Conservation (phyloP, 1,140 invertebrate species). For the Formica exsecta region DNA sequence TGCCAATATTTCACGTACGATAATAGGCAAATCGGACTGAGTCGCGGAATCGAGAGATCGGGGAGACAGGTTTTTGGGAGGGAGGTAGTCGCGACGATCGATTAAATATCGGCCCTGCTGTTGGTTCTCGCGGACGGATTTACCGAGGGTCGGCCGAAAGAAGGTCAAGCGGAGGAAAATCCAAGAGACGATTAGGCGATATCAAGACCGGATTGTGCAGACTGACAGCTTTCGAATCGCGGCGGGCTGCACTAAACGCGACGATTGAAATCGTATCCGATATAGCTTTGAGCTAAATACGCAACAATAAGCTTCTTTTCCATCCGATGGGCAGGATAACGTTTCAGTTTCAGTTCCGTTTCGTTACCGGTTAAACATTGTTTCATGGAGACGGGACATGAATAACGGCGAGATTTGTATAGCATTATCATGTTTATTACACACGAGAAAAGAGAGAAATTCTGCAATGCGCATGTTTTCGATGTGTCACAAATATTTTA, state of each 20-base stretch:
- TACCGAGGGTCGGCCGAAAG: conserved; percentile 55
- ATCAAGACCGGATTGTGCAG: conserved; percentile 54
- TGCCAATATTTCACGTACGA: conserved; percentile 71
- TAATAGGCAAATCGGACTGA: conserved; percentile 69
- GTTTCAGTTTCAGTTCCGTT: background rate
- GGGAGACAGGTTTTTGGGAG: conserved; percentile 21
- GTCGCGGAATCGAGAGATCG: conserved; percentile 67
- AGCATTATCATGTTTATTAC: background rate
- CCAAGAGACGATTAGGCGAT: conserved; percentile 64
- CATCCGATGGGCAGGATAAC: background rate
- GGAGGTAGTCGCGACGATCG: conserved; percentile 64
- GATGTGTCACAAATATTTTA: background rate
- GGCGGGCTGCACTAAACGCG: conserved; percentile 24
- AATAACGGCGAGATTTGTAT: background rate
- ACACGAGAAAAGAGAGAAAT: background rate
- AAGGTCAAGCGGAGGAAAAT: conserved; percentile 62
- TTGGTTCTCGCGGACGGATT: conserved; percentile 61
- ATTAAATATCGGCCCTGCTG: conserved; percentile 62
- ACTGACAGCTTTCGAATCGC: conserved; percentile 32
- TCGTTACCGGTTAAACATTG: background rate
- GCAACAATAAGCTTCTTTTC: background rate
- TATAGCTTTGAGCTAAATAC: conserved; percentile 45
- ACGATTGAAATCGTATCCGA: conserved; percentile 55
- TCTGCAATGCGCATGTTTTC: conserved; percentile 1
- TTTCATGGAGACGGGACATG: background rate